Evolutionary conservation across 2,797 vertebrate species (phyloP).

Genomic region (Arrhamphus sclerolepis): DNA sequence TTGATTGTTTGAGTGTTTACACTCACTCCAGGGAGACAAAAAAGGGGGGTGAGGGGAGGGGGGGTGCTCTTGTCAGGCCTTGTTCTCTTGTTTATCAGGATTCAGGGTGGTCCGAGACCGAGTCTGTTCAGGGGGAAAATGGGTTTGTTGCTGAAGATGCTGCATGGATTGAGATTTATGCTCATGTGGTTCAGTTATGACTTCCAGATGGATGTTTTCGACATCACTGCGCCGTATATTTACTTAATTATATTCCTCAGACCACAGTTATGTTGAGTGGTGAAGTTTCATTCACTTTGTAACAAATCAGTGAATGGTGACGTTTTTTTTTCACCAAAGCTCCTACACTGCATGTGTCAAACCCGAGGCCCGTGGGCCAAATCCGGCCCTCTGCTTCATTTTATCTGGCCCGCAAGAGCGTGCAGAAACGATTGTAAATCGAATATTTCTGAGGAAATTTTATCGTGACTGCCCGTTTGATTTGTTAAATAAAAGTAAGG

Average conservation of each 20-base stretch:
- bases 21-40: slow-evolving; percentile 2
- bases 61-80: neutral
- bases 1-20: slow-evolving; percentile 25
- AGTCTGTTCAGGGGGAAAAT: neutral
- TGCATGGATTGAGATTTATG: neutral
- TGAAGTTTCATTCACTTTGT: neutral
- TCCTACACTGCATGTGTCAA: too few species aligned
- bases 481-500: too few species aligned
- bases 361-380: too few species aligned
- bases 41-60: neutral
- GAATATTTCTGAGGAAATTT: too few species aligned
- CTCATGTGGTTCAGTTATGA: neutral
- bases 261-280: neutral
- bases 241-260: neutral
- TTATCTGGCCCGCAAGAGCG: too few species aligned
- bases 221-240: neutral
- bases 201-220: slow-evolving; percentile 8
- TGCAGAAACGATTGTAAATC: too few species aligned
- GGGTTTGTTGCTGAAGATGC: neutral
- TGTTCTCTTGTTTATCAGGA: slow-evolving; percentile 16
- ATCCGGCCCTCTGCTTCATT: too few species aligned
- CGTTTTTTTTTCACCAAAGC: neutral
- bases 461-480: too few species aligned
- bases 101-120: slow-evolving; percentile 8
- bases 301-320: too few species aligned